These are phyloP conservation scores for Cantharis rufa DNA, from an alignment of 2,888 invertebrate species.

Conservation along the genomic window DNA sequence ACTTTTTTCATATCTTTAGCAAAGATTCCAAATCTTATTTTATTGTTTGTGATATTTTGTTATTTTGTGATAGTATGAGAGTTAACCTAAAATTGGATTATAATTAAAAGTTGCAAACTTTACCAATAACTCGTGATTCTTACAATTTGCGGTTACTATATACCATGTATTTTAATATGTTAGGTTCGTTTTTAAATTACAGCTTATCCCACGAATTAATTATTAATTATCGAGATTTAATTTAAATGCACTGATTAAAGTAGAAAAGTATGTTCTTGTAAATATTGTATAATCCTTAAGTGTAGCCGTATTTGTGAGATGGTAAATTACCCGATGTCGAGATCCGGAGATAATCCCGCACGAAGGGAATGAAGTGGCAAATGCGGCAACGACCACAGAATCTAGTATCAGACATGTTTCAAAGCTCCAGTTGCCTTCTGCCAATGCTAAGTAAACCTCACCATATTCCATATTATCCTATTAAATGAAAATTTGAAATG, in stretches of 20 bases:
- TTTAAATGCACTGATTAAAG: slow-evolving; percentile 25
- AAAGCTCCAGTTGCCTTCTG: slow-evolving; percentile 25
- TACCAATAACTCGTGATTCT: not conserved
- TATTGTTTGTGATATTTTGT: slow-evolving; percentile 42
- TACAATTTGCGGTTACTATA: not conserved
- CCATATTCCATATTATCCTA: slow-evolving; percentile 37
- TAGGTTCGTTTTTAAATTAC: not conserved
- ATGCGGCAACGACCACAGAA: slow-evolving; percentile 43
- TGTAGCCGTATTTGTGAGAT: slow-evolving; percentile 29
- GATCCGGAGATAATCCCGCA: slow-evolving; percentile 33
- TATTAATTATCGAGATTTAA: slow-evolving; percentile 1
- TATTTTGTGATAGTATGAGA: slow-evolving; percentile 39
- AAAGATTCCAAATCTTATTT: slow-evolving; percentile 38
- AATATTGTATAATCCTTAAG: slow-evolving; percentile 26
- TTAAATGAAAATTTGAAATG: slow-evolving; percentile 38
- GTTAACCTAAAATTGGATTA: slow-evolving; percentile 17
- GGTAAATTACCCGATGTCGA: slow-evolving; percentile 31
- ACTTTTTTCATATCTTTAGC: slow-evolving; percentile 39
- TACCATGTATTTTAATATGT: not conserved
- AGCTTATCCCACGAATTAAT: not conserved
- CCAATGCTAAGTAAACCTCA: slow-evolving; percentile 28
- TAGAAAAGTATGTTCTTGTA: slow-evolving; percentile 27
- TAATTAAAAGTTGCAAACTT: not conserved
- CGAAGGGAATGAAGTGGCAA: slow-evolving; percentile 43
- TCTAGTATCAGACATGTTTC: slow-evolving; percentile 41